Evolutionary conservation across 2,797 vertebrate species (phyloP).

Genomic region (Glossophaga mutica): DNA sequence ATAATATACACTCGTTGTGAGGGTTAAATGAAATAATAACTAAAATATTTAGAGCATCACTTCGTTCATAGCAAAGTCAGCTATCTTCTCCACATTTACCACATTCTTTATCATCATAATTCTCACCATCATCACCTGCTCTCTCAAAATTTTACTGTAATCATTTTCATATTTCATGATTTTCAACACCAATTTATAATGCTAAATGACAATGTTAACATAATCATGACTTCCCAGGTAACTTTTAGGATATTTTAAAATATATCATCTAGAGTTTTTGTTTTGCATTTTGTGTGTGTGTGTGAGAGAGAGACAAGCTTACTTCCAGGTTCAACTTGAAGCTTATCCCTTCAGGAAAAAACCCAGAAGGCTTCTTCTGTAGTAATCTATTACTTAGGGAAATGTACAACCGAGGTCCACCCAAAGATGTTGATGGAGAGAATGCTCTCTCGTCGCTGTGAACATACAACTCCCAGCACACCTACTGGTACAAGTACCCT

Average conservation of each 20-base stretch:
- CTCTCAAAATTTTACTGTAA: neutral
- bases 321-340: neutral
- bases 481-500: neutral
- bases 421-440: neutral
- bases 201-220: neutral
- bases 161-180: neutral
- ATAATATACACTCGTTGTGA: neutral
- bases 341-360: neutral
- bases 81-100: neutral
- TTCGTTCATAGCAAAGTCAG: neutral
- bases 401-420: neutral
- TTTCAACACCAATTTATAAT: neutral
- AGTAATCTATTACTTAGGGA: neutral
- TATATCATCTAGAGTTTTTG: neutral
- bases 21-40: neutral
- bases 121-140: neutral
- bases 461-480: constrained; percentile 22
- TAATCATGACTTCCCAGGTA: neutral
- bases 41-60: neutral
- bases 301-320: neutral
- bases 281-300: neutral
- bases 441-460: neutral
- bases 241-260: neutral
- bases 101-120: neutral
- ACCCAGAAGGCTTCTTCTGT: neutral